Evolutionary conservation across 2,888 invertebrate species (phyloP).

Genomic region (Cetonia aurata): DNA sequence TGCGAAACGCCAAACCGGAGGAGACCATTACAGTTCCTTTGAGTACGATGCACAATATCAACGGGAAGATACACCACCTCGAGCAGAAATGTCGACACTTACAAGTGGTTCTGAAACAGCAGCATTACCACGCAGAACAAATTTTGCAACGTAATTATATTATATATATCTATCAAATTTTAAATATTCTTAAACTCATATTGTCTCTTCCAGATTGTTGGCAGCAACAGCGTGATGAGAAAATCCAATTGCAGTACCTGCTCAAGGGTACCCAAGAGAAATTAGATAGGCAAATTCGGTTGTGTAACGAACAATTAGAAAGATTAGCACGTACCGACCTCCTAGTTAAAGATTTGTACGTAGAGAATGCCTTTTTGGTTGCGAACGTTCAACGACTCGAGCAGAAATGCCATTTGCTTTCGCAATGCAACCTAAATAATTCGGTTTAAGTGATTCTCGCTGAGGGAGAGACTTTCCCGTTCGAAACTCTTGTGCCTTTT

Average conservation of each 20-base stretch:
- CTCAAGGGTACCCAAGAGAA: constrained; percentile 70
- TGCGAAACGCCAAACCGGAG: constrained; percentile 40
- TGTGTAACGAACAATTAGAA: constrained; percentile 73
- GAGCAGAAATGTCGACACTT: constrained; percentile 75
- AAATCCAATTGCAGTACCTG: constrained; percentile 69
- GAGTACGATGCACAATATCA: constrained; percentile 61
- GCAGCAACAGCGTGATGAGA: constrained; percentile 71
- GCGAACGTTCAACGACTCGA: constrained; percentile 73
- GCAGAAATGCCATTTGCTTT: constrained; percentile 69
- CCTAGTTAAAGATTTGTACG: constrained; percentile 84
- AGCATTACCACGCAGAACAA: constrained; percentile 75
- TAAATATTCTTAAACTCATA: no score
- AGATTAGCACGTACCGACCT: constrained; percentile 80
- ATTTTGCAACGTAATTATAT: constrained; percentile 72
- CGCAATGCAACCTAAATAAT: constrained; percentile 65
- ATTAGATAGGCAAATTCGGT: constrained; percentile 69
- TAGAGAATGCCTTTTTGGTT: constrained; percentile 85
- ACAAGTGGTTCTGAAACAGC: constrained; percentile 73
- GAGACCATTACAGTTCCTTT: constrained; percentile 58
- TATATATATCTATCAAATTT: constrained; percentile 12
- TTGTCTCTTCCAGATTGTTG: constrained; percentile 68
- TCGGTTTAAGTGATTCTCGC: constrained; percentile 56
- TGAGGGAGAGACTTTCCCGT: neutral
- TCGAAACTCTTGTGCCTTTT: constrained; percentile 46
- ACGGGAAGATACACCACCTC: constrained; percentile 65